Evolutionary conservation across 2,113 vertebrate species (phyloP), one percentile per base, ranked within the genome.

Genomic region (Megaptera novaeangliae): DNA sequence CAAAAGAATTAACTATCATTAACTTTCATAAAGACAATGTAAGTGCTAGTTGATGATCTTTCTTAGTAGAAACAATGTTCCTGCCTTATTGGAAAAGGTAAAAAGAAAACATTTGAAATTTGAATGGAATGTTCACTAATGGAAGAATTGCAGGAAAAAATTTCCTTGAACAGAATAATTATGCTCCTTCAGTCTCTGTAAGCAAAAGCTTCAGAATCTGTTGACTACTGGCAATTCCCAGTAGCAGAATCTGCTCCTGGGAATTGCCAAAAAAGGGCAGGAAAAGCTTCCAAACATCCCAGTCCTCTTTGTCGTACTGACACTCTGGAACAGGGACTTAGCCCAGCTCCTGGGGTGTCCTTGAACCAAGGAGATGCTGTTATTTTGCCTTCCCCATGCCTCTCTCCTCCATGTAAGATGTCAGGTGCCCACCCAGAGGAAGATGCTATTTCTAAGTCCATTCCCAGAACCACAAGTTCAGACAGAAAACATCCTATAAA

Each of bases 401-500:
- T 68, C 20, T 39, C 11, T 81, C 25, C 55, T 49, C 49, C 20
- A 15, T 0, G 39, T 36, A 91, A 94, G 90, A 81, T 71, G 93
- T 80, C 94, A 94, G 93, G 75, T 95, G 92, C 80, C 92, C 94
- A 71, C 80, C 59, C 72, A 27, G 84, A 23, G 20, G 29, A 64
- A 91, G 39, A 81, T 83, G 94, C 63, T 86, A 77, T 66, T 92
- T 64, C 68, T 14, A 88, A 66, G 94, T 88, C 72, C 93, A 74
- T 80, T 94, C 93, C 88, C 95, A 93, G 95, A 90, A 81, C 49
- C 8, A 78, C 49, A 82, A 88, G 78, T 91, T 92, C 94, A 92
- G 91, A 94, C 86, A 84, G 86, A 68, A 90, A 25, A 31, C 41
- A 52, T 34, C 52, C 91, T 81, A 34, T 57, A 77, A 55, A 72